Base-by-base conservation (phyloP, 2,797 vertebrate species). In the Betta splendens region DNA sequence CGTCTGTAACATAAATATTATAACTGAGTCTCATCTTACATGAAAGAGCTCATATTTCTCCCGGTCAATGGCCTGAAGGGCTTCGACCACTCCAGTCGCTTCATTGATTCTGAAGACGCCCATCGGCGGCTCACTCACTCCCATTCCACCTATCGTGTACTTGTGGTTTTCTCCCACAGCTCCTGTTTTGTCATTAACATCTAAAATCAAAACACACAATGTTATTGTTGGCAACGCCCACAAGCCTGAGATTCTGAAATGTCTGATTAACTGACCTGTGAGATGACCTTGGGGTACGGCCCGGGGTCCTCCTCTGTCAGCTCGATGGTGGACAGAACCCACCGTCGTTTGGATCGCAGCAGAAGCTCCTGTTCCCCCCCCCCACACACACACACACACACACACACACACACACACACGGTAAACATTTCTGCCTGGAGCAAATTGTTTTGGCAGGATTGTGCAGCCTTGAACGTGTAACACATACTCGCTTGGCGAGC, bases 281-380 rank as follows among this genome's bases (percentile, higher is more conserved):
- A 81, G 22, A 87, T 52, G 4, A 1, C 0, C 42, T 8, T 17
- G 0, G 92, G 93, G 47, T 81, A 96, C 1, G 90, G 90, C 7
- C 92, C 92, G 0, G 21, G 3, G 4, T 90, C 85, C 46, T 94
- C 94, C 60, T 97, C 95, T 12, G 54, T 11, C 9, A 96, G 0
- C 9, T 93, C 87, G 54, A 95, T 80, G 0, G 92, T 93, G n/a
- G 90, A 92, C 56, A 96, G 67, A 38, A 95, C 56, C 94, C 94
- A 95, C 67, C 92, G 83, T 80, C 94, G 93, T 80, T 95, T 95
- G 32, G 81, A 64, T 12, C 90, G 83, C 9, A 9, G 18, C 9
- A 95, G 81, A 32, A 87, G 31, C 12, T 91, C 86, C 92, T 93
- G 9, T 11, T n/a, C n/a, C n/a, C n/a, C n/a, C n/a, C n/a, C n/a